These are phyloP conservation scores for Rhizomys pruinosus DNA, from an alignment of 2,113 vertebrate genomes.

Conservation along the genomic window DNA sequence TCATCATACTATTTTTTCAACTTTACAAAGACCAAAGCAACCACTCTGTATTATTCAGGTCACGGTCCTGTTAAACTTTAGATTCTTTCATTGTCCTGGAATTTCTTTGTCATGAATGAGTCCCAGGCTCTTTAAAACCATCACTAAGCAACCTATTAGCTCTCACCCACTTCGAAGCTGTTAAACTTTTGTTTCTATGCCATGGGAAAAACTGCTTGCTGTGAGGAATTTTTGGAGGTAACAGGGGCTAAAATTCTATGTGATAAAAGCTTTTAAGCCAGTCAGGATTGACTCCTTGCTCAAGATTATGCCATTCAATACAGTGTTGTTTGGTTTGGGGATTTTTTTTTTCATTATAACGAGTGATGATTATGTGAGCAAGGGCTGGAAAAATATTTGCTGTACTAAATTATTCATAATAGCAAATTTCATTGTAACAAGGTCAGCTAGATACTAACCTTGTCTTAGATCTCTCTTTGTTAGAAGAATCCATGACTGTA, in stretches of 20 bases:
- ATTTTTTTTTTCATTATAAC: slow-evolving; percentile 39
- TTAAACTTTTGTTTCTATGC: slow-evolving; percentile 76
- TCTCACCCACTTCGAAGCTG: slow-evolving; percentile 57
- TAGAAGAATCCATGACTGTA: slow-evolving; percentile 8
- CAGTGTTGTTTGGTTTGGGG: background rate
- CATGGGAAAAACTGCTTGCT: slow-evolving; percentile 71
- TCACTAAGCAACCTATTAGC: slow-evolving; percentile 71
- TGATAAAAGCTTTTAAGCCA: slow-evolving; percentile 51
- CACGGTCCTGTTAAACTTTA: slow-evolving; percentile 64
- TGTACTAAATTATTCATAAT: slow-evolving; percentile 76
- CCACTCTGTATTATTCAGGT: slow-evolving; percentile 57
- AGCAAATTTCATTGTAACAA: slow-evolving; percentile 69
- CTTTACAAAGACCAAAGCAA: slow-evolving; percentile 53
- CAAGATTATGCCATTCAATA: background rate
- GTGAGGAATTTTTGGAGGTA: slow-evolving; percentile 66
- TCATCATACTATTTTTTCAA: slow-evolving; percentile 60
- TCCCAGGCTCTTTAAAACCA: slow-evolving; percentile 61
- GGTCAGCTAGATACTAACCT: slow-evolving; percentile 69
- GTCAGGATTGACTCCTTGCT: slow-evolving; percentile 55
- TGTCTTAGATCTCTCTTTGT: slow-evolving; percentile 56
- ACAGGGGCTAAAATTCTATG: slow-evolving; percentile 33
- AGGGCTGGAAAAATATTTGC: slow-evolving; percentile 37
- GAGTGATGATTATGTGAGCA: slow-evolving; percentile 52
- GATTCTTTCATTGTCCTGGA: slow-evolving; percentile 71
- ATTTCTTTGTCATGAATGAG: slow-evolving; percentile 68